Evolutionary conservation across 2,113 vertebrate species (phyloP), one percentile per base, ranked within the genome.

Genomic region (Sorex araneus): DNA sequence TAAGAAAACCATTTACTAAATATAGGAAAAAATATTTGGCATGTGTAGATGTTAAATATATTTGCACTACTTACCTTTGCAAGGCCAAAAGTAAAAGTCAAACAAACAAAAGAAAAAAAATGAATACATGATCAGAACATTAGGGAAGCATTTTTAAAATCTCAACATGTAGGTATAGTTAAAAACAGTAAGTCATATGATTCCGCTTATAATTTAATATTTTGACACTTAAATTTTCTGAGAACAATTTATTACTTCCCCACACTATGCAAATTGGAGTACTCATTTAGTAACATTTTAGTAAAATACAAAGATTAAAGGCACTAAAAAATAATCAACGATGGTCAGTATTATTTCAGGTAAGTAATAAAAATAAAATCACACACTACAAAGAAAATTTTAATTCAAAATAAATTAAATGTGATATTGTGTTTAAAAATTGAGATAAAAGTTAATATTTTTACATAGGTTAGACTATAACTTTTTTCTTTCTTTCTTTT

Each of bases 191-290:
- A 80, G 15, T 75, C 32, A 25, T 47, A 18, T 12, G 8, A 84
- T 87, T 43, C 8, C 76, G 34, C 8, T 19, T 45, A 76, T 87
- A 87, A 87, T 70, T 91, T 84, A 75, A 76, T 67, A 6, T 71
- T 73, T 75, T 60, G 12, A 21, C 16, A 74, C 18, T 90, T 76
- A 23, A 19, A 25, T 91, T 95, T 91, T 8, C 10, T 71, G 60
- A 74, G 7, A 91, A 79, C 3, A 50, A 69, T 74, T 79, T 66
- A 43, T 74, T 85, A 5, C 8, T 84, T 54, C 84, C n/a, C 64
- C 66, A 6, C 27, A 43, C 32, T 91, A 36, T 69, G 25, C 2
- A 70, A 70, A 83, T 83, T 63, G n/a, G 2, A 92, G 36, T 19
- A 3, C 27, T 11, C 4, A 66, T 70, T 89, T 60, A 1, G 10